Evolutionary conservation across 2,797 vertebrate species (phyloP).

Genomic region (Tenualosa thibaudeaui): DNA sequence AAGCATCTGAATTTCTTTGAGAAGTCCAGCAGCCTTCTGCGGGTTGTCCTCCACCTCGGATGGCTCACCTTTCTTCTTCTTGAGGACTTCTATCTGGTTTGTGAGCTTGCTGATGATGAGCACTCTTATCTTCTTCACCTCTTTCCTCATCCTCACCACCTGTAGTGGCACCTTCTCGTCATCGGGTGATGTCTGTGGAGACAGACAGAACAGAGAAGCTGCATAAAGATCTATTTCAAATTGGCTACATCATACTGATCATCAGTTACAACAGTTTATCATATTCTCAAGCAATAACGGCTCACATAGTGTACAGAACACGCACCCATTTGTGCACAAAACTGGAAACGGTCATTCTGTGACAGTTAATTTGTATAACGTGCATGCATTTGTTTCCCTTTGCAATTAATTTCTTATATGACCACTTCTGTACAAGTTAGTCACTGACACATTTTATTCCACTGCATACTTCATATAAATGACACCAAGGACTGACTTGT

Average conservation of each 20-base stretch:
- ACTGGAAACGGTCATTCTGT: background rate
- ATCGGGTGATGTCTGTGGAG: slow-evolving; percentile 35
- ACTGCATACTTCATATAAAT: background rate
- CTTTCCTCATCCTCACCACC: slow-evolving; percentile 95
- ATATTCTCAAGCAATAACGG: background rate
- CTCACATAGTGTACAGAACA: background rate
- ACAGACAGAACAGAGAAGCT: background rate
- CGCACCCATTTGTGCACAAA: background rate
- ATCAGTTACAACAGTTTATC: background rate
- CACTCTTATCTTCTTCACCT: slow-evolving; percentile 85
- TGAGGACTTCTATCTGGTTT: slow-evolving; percentile 80
- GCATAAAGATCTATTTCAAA: background rate
- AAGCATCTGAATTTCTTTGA: slow-evolving; percentile 89
- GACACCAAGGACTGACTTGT: background rate
- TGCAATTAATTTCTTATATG: no score
- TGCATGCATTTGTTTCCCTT: no score
- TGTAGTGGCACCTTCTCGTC: slow-evolving; percentile 54
- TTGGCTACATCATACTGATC: background rate
- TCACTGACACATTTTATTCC: no score
- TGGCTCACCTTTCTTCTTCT: slow-evolving; percentile 85
- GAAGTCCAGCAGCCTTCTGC: slow-evolving; percentile 77
- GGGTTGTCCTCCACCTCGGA: slow-evolving; percentile 79
- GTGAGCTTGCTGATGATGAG: slow-evolving; percentile 85
- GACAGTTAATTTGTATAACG: background rate
- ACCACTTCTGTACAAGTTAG: no score